Evolutionary conservation across 2,113 vertebrate species (phyloP), one percentile per base, ranked within the genome.

Genomic region (Tapirus terrestris): DNA sequence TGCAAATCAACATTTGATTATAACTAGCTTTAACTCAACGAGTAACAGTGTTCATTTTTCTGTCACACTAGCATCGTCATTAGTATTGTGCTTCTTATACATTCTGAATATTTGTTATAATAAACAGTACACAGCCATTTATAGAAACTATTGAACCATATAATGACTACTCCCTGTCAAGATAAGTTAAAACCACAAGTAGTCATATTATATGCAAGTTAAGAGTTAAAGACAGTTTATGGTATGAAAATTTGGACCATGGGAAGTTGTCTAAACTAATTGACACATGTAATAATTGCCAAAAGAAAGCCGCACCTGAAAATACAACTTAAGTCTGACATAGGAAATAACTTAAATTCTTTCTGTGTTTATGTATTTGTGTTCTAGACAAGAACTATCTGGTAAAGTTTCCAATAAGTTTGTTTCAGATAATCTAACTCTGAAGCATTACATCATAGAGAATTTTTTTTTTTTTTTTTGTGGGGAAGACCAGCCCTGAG

Each of bases 161-260:
- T 36, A 89, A 77, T 29, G 33, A 82, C 48, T 75, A 3, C 2
- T 95, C 13, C 27, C 48, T 43, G 8, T 95, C 45, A 91, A 70
- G 68, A 58, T 90, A 67, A 95, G 13, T 65, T 51, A 53, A 36
- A 85, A 88, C 43, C 23, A 85, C 13, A 88, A 72, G 61, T 23
- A 76, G 27, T 61, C n/a, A 33, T 36, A 58, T 61, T 88, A 77
- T 23, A 73, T 67, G 18, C 27, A 88, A 89, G 25, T 61, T 39
- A 96, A 51, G 73, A 86, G 29, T 96, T 96, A 77, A 67, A 96
- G 43, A 86, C 39, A 96, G 16, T 84, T 87, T 85, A 33, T 90
- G 68, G 48, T 75, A 23, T 84, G 68, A 84, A 96, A 87, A 76
- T 16, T 39, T 70, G 53, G 25, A 33, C 33, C 29, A 6, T 58